phyloP scores from a whole-genome alignment of 2,797 vertebrate species.

The Melopsittacus undulatus region DNA sequence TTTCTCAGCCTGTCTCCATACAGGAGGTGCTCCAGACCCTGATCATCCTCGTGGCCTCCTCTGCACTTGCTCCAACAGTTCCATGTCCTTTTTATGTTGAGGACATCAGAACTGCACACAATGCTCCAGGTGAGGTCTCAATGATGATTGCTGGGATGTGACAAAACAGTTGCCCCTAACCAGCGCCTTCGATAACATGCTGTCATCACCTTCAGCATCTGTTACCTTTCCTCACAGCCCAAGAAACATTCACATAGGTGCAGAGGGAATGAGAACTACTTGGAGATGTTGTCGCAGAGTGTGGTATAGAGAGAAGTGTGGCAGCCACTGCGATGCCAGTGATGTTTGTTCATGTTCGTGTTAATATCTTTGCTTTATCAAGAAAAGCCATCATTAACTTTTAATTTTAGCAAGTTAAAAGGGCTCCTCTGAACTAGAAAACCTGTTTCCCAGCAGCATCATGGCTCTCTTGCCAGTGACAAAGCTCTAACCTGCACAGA shows the following conservation, averaged over 20 bases:
- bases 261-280: constrained; percentile 76
- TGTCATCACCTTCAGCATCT: background rate
- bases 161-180: background rate
- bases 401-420: background rate
- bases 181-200: background rate
- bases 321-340: constrained; percentile 77
- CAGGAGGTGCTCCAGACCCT: too few relatives aligned
- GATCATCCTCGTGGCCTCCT: too few relatives aligned
- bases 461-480: background rate
- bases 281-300: constrained; percentile 76
- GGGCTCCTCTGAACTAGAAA: background rate
- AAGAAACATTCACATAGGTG: constrained; percentile 50
- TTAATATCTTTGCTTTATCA: background rate
- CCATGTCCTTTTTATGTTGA: too few relatives aligned
- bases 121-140: too few relatives aligned
- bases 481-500: background rate
- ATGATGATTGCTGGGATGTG: background rate
- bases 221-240: constrained; percentile 80
- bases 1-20: too few relatives aligned
- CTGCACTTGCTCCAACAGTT: too few relatives aligned
- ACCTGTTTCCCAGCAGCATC: background rate
- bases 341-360: constrained; percentile 60
- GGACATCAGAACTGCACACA: too few relatives aligned
- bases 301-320: constrained; percentile 82
- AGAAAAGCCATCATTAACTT: background rate